These are phyloP conservation scores for Heterodera carotae DNA, from an alignment of 1,140 invertebrate genomes.

Conservation along the genomic window DNA sequence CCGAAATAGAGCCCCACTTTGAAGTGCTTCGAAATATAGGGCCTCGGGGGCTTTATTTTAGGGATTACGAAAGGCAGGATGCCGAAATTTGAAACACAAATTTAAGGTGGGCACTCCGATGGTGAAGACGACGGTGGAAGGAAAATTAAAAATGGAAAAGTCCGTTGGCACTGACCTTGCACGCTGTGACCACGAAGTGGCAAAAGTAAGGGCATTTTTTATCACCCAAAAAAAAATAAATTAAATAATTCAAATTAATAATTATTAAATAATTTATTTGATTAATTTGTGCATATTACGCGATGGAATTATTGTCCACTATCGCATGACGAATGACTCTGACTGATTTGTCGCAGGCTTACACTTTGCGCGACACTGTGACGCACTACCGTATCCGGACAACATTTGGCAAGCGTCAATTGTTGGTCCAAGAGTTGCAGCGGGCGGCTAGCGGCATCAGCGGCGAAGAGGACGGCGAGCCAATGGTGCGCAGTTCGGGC, in stretches of 20 bases:
- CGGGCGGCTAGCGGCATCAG: conserved; percentile 24
- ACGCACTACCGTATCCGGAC: conserved; percentile 52
- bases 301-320: too few relatives aligned
- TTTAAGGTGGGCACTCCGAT: conserved; percentile 35
- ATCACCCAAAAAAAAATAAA: too few relatives aligned
- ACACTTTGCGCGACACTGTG: conserved; percentile 51
- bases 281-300: too few relatives aligned
- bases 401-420: conserved; percentile 45
- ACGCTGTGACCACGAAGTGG: conserved; percentile 45
- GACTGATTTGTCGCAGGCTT: conserved; percentile 36
- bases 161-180: conserved; percentile 44
- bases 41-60: too few relatives aligned
- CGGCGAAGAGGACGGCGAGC: conserved; percentile 19
- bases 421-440: conserved; percentile 47
- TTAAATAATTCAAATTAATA: too few relatives aligned
- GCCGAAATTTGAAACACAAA: background rate
- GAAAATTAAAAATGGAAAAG: conserved; percentile 56
- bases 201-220: conserved; percentile 38
- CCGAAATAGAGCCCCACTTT: conserved; percentile 36
- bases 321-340: too few relatives aligned
- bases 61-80: background rate
- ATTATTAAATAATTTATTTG: too few relatives aligned
- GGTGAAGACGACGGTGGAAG: conserved; percentile 52
- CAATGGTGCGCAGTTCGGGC: conserved; percentile 38
- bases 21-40: too few relatives aligned